A percentile compares a stretch with the other conserved stretches of the same genome.
These are phyloP conservation scores for Cyanoliseus patagonus DNA, from an alignment of 2,113 vertebrate species.

Conservation along the genomic window DNA sequence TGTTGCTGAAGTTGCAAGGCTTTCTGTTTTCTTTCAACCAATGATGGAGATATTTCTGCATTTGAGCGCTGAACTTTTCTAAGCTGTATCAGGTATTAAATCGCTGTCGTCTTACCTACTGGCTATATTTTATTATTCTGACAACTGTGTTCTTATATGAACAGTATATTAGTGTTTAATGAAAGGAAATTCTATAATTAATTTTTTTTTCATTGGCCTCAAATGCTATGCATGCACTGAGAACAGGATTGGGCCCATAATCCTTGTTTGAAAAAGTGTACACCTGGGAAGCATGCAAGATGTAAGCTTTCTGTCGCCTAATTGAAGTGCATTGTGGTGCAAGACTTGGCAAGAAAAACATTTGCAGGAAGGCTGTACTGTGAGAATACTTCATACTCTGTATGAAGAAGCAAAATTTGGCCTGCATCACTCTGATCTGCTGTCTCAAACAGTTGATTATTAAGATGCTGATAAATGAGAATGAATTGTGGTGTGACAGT, in stretches of 20 bases:
- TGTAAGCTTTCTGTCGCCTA: not conserved
- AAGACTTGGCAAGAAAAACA: constrained; percentile 22
- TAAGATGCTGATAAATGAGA: not conserved
- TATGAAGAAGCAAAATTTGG: not conserved
- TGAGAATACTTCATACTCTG: not conserved
- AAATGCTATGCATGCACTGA: not conserved
- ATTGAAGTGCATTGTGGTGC: not conserved
- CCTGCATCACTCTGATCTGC: not conserved
- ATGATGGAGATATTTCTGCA: not conserved
- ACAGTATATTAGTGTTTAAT: not conserved
- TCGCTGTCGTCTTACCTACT: not conserved
- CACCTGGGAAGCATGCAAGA: constrained; percentile 14
- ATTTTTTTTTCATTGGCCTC: not conserved
- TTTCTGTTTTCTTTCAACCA: not conserved
- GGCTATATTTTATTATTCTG: not conserved
- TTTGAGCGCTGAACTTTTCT: not conserved
- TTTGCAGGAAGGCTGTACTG: not conserved
- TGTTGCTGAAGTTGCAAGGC: not conserved
- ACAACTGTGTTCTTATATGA: not conserved
- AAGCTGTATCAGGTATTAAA: not conserved
- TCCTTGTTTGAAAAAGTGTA: not conserved
- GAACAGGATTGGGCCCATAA: not conserved
- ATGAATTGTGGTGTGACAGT: not conserved
- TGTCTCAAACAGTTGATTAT: not conserved
- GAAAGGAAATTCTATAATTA: not conserved